Evolutionary conservation across 2,888 invertebrate genomes (phyloP).

Genomic region (Cheilosia pagana): DNA sequence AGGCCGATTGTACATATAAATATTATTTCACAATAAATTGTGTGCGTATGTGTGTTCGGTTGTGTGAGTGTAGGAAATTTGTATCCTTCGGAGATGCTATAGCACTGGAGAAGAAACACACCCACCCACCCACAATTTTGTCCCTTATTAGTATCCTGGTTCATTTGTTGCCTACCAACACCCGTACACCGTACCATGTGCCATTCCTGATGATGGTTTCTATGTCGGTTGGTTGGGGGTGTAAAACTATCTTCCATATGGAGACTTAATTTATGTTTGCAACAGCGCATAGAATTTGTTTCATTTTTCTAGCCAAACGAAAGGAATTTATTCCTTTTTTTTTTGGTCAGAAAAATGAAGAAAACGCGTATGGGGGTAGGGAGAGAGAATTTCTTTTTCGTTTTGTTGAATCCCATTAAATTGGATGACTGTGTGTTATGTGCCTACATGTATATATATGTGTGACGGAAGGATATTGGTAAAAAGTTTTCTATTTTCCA

Average conservation of each 20-base stretch:
- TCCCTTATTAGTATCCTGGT: slow-evolving; percentile 71
- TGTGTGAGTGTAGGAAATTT: slow-evolving; percentile 62
- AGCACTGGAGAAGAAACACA: slow-evolving; percentile 18
- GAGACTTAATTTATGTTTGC: slow-evolving; percentile 84
- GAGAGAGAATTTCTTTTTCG: slow-evolving; percentile 30
- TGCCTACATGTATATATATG: slow-evolving; percentile 8
- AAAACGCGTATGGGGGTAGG: slow-evolving; percentile 12
- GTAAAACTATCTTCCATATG: slow-evolving; percentile 82
- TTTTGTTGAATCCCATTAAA: slow-evolving; percentile 73
- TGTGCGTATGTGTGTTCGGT: slow-evolving; percentile 23
- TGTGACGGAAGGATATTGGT: slow-evolving; percentile 62
- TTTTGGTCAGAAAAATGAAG: slow-evolving; percentile 43
- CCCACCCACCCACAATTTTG: slow-evolving; percentile 47
- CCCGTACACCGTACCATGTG: slow-evolving; percentile 23
- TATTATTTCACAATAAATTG: slow-evolving; percentile 44
- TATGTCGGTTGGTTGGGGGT: slow-evolving; percentile 40
- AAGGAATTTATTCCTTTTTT: slow-evolving; percentile 70
- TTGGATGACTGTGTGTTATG: slow-evolving; percentile 65
- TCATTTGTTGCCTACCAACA: slow-evolving; percentile 73
- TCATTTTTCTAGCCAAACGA: slow-evolving; percentile 77
- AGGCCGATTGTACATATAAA: slow-evolving; percentile 38
- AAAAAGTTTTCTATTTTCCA: slow-evolving; percentile 73
- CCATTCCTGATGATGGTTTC: slow-evolving; percentile 12
- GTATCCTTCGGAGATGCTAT: slow-evolving; percentile 43
- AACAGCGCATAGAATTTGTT: slow-evolving; percentile 82